Base-by-base conservation (phyloP, 2,888 invertebrate species). In the Metellina segmentata region DNA sequence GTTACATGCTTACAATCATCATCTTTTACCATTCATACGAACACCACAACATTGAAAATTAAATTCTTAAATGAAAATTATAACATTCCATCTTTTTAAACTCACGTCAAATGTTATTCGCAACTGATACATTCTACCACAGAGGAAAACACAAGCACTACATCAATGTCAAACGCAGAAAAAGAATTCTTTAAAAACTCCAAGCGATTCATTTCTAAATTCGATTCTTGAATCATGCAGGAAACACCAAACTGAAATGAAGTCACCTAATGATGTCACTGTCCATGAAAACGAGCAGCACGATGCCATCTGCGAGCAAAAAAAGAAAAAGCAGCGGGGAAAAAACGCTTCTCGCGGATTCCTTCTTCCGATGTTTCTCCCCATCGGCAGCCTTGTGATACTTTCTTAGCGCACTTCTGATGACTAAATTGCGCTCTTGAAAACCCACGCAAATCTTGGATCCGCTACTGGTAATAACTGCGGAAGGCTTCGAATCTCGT, bases 141-240 rank as follows among this genome's bases (percentile, higher is more conserved):
- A 9, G 9, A 61, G 16, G 11, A 48, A 74, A 74, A 19, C 74
- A 11, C 20, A 20, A 8, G 19, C 16, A 20, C 74, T 34, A 19
- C 34, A 7, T 34, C 20, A 20, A 74, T 11, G n/a, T 69, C 48
- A n/a, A 9, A 61, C 16, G 5, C 61, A 11, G 61, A 61, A 61
- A 61, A 61, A 61, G 16, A 61, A 16, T 61, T 61, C 61, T 16
- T 16, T 11, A 5, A 61, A 61, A 61, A 61, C 61, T 61, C 61
- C 34, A 2, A 34, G 34, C 34, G 34, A 34, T 34, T 61, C 61
- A 61, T 61, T 89, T 81, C 89, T 83, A 89, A 89, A 77, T 89
- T 49, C 77, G 77, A 69, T 34, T 89, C 77, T 89, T 90, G 90
- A 90, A 72, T 85, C 83, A 90, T 53, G 19, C 90, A 82, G 90